Evolutionary conservation across 2,113 vertebrate genomes (phyloP).

Genomic region (Chunga burmeisteri): DNA sequence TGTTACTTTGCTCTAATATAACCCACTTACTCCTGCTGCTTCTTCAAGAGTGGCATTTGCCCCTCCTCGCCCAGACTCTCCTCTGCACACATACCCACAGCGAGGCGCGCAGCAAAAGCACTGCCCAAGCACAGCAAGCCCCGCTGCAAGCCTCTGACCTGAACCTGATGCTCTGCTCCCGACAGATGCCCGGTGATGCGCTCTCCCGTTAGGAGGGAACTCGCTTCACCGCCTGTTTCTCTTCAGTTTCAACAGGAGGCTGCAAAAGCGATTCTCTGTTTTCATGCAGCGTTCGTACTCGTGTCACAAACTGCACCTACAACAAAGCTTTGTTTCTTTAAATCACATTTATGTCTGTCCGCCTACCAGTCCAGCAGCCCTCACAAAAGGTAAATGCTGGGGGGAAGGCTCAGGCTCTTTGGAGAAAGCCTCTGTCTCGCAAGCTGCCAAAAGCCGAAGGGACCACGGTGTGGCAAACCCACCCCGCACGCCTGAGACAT

Average conservation of each 20-base stretch:
- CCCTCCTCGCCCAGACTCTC: not conserved
- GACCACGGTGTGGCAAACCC: not conserved
- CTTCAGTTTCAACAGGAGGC: not conserved
- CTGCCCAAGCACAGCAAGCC: not conserved
- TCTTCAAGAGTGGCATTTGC: not conserved
- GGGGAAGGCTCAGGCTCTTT: not conserved
- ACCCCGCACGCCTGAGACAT: not conserved
- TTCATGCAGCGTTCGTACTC: not conserved
- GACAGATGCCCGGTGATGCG: fast-evolving
- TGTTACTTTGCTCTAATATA: not conserved
- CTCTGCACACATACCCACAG: fast-evolving
- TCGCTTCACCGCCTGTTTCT: not conserved
- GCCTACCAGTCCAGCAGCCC: not conserved
- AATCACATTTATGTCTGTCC: not conserved
- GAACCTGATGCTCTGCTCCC: not conserved
- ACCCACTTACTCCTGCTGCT: not conserved
- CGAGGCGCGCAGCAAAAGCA: not conserved
- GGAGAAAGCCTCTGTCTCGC: not conserved
- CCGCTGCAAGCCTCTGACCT: not conserved
- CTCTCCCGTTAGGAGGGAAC: not conserved
- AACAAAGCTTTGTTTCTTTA: not conserved
- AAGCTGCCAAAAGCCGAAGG: not conserved
- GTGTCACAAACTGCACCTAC: fast-evolving
- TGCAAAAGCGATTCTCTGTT: not conserved
- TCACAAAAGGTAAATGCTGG: not conserved